A percentile compares a stretch with the other conserved stretches of the same genome.
Evolutionary conservation across 1,140 invertebrate species (phyloP).

Genomic region (Yoshiicerus persimilis): DNA sequence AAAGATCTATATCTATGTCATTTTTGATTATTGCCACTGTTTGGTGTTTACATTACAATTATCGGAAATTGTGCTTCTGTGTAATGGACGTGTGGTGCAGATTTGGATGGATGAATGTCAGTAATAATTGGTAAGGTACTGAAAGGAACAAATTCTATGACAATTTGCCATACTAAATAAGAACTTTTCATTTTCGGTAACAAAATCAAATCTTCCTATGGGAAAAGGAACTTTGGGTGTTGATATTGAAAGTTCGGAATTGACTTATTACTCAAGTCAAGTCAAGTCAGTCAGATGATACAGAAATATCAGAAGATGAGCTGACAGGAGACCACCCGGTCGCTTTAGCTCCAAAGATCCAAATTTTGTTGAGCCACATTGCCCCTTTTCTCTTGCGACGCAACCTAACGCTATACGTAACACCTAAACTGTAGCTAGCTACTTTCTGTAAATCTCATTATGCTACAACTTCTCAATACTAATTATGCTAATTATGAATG

Average conservation of each 20-base stretch:
- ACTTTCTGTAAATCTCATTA: not conserved
- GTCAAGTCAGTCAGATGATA: not conserved
- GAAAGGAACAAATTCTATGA: not conserved
- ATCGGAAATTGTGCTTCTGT: not conserved
- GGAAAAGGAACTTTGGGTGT: not conserved
- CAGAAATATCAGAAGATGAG: slow-evolving; percentile 2
- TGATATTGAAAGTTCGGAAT: not conserved
- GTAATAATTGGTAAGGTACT: not conserved
- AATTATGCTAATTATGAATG: too few species aligned
- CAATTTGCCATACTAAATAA: not conserved
- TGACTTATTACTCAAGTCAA: not conserved
- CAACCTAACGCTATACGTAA: not conserved
- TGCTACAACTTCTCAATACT: too few species aligned
- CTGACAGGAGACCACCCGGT: not conserved
- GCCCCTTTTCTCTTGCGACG: not conserved
- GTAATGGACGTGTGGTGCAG: not conserved
- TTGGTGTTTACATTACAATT: not conserved
- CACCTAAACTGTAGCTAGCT: not conserved
- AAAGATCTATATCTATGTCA: not conserved
- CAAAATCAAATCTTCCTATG: not conserved
- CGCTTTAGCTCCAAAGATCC: not conserved
- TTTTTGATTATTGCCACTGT: not conserved
- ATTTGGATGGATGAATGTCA: not conserved
- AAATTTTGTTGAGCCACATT: not conserved
- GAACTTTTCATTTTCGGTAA: not conserved